Conservation (phyloP, 2,888 invertebrate genomes). For the Drosophila subsilvestris region DNA sequence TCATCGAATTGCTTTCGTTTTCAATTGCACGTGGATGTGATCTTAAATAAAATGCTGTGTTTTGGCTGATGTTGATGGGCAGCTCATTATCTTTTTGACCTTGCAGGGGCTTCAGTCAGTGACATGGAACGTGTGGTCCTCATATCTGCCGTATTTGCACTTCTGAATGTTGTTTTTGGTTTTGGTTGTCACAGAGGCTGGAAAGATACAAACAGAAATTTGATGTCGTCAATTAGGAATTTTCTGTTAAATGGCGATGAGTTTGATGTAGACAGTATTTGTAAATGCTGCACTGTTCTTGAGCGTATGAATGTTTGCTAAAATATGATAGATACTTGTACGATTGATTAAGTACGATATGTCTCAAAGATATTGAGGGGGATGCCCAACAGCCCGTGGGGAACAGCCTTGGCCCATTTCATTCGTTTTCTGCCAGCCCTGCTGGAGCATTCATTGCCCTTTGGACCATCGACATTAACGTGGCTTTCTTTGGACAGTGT, state of each 20-base stretch:
- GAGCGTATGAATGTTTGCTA: not conserved
- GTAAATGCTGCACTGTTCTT: not conserved
- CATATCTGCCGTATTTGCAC: conserved; percentile 4
- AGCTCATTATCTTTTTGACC: conserved; percentile 8
- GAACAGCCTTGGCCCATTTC: conserved; percentile 28
- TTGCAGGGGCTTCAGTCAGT: not conserved
- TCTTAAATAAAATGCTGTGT: not conserved
- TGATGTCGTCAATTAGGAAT: conserved; percentile 30
- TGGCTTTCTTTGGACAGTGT: conserved; percentile 1
- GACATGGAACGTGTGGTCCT: conserved; percentile 10
- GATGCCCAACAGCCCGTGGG: too few relatives aligned
- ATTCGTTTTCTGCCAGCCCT: not conserved
- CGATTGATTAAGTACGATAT: too few relatives aligned
- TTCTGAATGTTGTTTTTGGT: not conserved
- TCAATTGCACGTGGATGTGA: conserved; percentile 42
- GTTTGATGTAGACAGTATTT: not conserved
- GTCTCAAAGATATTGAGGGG: too few relatives aligned
- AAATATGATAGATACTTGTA: not conserved
- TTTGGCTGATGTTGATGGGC: conserved; percentile 29
- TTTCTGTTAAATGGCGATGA: conserved; percentile 34
- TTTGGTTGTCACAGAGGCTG: conserved; percentile 3
- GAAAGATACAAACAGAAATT: conserved; percentile 32
- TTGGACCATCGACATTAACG: too few relatives aligned
- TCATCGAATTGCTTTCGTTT: conserved; percentile 32
- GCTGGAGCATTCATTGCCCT: not conserved